Evolutionary conservation across 2,113 vertebrate species (phyloP), one percentile per base, ranked within the genome.

Genomic region (Psophia crepitans): DNA sequence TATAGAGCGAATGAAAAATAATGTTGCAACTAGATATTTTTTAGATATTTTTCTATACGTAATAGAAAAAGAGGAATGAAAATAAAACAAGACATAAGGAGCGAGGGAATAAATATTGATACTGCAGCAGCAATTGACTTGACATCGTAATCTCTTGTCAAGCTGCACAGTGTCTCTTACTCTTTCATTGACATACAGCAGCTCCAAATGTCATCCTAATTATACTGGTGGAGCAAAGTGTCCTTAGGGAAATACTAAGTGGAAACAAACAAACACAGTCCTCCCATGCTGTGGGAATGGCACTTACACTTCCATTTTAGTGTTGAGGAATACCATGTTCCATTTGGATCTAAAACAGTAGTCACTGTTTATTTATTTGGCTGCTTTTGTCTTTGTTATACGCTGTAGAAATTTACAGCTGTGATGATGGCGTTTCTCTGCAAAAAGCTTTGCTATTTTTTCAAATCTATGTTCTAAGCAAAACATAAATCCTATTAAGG

Each of bases 171-270:
- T 65, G 81, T 89, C 70, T 93, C 85, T 96, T 89, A 83, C 63
- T 95, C 61, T 89, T 77, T 32, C 82, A 78, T 77, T 96, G 93
- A 93, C 90, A 83, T 82, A 85, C 57, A 90, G 60, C 69, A 96
- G 84, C 76, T 96, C 57, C 65, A 97, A 97, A 96, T 97, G 93
- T 90, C 95, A 96, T 90, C 84, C 79, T 95, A 97, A 96, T 97
- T 96, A 94, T 77, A 91, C 57, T 60, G 30, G 54, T 16, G 8
- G 75, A 95, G 85, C 24, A 93, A 94, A 97, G 30, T 28, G 66
- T 87, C 92, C 73, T 74, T 86, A 89, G 92, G 87, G 95, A 96
- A 95, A 93, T 78, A 58, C 5, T 8, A 93, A 91, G 53, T 84
- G 51, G 74, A 97, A 93, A 92, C 41, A 92, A 97, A 94, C 56